Percentiles rank a stretch among this genome's conserved stretches.
These are phyloP conservation scores for Tachina fera DNA, from an alignment of 2,888 invertebrate genomes.

Conservation along the genomic window DNA sequence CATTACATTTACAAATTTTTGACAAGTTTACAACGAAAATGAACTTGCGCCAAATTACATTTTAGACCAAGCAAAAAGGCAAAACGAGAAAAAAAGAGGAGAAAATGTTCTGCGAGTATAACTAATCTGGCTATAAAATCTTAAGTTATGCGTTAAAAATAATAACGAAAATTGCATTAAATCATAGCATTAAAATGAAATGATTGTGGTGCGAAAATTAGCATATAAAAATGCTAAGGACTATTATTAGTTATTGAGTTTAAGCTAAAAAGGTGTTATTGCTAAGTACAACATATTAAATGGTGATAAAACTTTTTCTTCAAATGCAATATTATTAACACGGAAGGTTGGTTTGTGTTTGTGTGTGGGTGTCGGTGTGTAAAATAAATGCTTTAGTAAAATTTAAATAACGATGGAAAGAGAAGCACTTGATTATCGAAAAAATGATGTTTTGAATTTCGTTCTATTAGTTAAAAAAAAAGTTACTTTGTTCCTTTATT, in stretches of 20 bases:
- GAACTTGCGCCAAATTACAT: not conserved
- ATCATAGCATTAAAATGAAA: conserved; percentile 7
- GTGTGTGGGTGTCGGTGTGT: no score
- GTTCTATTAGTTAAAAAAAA: no score
- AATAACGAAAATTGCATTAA: conserved; percentile 22
- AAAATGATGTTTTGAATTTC: no score
- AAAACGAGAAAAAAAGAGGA: not conserved
- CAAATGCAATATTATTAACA: not conserved
- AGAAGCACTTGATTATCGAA: no score
- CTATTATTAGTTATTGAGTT: conserved; percentile 6
- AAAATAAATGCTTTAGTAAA: no score
- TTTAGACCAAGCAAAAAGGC: not conserved
- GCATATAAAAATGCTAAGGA: not conserved
- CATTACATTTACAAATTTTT: conserved; percentile 49
- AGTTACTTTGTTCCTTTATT: no score
- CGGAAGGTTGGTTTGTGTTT: not conserved
- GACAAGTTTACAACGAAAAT: conserved; percentile 57
- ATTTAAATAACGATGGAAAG: no score
- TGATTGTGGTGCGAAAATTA: conserved; percentile 13
- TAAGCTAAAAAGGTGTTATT: not conserved
- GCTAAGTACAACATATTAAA: not conserved
- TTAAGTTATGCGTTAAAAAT: not conserved
- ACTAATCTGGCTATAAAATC: conserved; percentile 33
- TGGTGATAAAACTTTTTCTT: not conserved
- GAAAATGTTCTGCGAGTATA: not conserved